Evolutionary conservation across 2,113 vertebrate species (phyloP).

Genomic region (Mesocricetus auratus): DNA sequence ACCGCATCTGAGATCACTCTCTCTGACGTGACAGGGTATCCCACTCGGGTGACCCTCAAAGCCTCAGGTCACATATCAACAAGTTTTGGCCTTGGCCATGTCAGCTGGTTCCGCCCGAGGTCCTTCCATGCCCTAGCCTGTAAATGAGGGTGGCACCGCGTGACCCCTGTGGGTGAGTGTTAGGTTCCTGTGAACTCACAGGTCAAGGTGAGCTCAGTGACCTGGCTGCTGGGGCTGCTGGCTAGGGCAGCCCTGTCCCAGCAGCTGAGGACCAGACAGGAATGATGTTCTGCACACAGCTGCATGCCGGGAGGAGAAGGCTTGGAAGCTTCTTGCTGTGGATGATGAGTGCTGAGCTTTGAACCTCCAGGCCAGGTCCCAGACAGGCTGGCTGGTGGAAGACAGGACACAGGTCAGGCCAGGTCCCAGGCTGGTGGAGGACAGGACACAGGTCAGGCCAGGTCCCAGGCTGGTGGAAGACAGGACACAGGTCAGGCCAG

Average conservation of each 20-base stretch:
- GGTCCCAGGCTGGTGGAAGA: neutral
- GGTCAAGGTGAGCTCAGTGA: fast-evolving
- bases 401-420: neutral
- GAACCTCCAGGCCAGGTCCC: neutral
- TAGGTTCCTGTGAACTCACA: neutral
- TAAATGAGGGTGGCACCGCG: neutral
- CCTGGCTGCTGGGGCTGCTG: neutral
- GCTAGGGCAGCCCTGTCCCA: neutral
- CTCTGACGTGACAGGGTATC: no score
- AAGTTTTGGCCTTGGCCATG: neutral
- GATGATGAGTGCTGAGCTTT: fast-evolving
- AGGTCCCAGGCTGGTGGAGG: neutral
- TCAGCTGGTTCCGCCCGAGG: neutral
- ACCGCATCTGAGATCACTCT: fast-evolving
- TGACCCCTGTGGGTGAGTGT: neutral
- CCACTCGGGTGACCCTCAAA: neutral
- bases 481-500: neutral
- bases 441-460: neutral
- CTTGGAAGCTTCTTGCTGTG: no score
- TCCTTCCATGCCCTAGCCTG: neutral
- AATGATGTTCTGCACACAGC: fast-evolving
- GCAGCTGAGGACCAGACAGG: fast-evolving
- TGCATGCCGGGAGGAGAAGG: neutral
- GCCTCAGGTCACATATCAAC: neutral
- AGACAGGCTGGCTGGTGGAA: neutral